These are phyloP conservation scores for Corticium candelabrum DNA, from an alignment of 37 sponge, comb jelly and placozoan species.

Conservation along the genomic window DNA sequence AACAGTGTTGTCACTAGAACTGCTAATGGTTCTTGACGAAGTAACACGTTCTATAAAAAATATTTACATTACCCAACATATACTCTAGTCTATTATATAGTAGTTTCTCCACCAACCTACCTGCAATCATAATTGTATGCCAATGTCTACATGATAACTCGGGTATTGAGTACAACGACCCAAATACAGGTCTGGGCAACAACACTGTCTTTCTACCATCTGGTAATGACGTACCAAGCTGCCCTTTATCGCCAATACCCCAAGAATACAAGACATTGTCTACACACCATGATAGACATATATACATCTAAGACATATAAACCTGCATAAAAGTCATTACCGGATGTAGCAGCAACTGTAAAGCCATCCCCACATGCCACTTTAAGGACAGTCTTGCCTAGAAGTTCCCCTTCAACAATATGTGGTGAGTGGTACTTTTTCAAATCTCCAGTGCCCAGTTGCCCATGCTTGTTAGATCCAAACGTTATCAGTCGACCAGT, in stretches of 20 bases:
- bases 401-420: neutral
- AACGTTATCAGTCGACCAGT: neutral
- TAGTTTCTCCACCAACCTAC: too few species aligned
- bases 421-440: neutral
- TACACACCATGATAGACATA: too few species aligned
- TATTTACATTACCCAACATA: too few species aligned
- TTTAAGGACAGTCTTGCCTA: neutral
- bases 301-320: too few species aligned
- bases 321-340: neutral
- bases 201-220: neutral
- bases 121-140: slow-evolving; percentile 13
- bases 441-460: neutral
- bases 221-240: neutral
- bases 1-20: too few species aligned
- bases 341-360: neutral
- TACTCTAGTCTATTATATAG: too few species aligned
- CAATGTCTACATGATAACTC: neutral
- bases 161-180: neutral
- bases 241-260: neutral
- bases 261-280: too few species aligned
- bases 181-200: neutral
- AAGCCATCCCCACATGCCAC: slow-evolving; percentile 9
- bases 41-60: too few species aligned
- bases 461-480: slow-evolving; percentile 7
- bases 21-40: too few species aligned